Conservation (phyloP, 2,888 invertebrate species). For the Aphidoletes aphidimyza region DNA sequence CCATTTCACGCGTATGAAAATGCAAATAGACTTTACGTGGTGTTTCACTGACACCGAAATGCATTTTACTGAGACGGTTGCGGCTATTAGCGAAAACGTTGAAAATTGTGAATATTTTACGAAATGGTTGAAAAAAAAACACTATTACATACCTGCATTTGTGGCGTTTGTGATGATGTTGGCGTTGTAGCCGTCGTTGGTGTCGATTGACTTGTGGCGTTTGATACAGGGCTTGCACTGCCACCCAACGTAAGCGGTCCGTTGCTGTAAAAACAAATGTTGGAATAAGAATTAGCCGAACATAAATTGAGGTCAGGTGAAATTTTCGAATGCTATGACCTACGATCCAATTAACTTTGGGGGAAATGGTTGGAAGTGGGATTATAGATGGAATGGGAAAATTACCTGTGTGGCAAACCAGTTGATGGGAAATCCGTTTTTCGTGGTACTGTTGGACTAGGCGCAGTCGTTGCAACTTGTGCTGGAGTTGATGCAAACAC, state of each 20-base stretch:
- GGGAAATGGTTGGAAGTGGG: too few species aligned
- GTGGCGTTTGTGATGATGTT: slow-evolving; percentile 74
- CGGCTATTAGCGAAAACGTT: too few species aligned
- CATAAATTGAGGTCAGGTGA: too few species aligned
- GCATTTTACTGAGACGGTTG: not conserved
- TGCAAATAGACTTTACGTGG: not conserved
- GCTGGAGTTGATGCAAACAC: slow-evolving; percentile 75
- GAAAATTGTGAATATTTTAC: too few species aligned
- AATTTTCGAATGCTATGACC: too few species aligned
- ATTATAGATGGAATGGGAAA: too few species aligned
- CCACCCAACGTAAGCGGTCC: slow-evolving; percentile 73
- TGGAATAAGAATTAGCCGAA: not conserved
- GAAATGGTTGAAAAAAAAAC: too few species aligned
- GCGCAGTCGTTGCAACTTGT: slow-evolving; percentile 64
- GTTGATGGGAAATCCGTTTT: slow-evolving; percentile 74
- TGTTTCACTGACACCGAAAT: not conserved
- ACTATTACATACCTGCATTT: slow-evolving; percentile 64
- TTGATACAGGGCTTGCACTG: slow-evolving; percentile 73
- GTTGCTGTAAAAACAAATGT: slow-evolving; percentile 63
- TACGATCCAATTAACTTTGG: too few species aligned
- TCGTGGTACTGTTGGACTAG: slow-evolving; percentile 72
- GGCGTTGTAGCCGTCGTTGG: slow-evolving; percentile 76
- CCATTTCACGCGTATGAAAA: slow-evolving; percentile 9
- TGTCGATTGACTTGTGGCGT: slow-evolving; percentile 72
- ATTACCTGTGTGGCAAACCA: slow-evolving; percentile 65